phyloP scores from a whole-genome alignment of 2,797 vertebrate species.

The Nothura maculosa region DNA sequence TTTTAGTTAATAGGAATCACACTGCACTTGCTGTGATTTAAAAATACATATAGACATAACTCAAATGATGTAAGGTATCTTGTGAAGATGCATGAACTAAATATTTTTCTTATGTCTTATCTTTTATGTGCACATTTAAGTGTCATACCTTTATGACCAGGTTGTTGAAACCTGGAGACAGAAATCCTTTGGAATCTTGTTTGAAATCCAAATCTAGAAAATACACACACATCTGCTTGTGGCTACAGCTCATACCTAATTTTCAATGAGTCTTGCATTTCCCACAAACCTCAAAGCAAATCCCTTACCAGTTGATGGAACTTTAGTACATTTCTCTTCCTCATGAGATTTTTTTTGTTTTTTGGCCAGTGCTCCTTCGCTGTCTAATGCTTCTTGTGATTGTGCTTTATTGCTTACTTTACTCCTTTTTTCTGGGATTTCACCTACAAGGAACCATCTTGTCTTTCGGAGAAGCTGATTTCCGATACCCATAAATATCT shows the following conservation, averaged over 20 bases:
- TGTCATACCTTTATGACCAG: not conserved
- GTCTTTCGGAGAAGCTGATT: not conserved
- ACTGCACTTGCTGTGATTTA: not conserved
- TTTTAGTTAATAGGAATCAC: not conserved
- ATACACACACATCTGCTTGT: not conserved
- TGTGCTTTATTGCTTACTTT: not conserved
- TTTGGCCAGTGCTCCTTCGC: not conserved
- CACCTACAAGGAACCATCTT: not conserved
- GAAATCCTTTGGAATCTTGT: not conserved
- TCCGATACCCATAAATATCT: not conserved
- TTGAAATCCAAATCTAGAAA: conserved; percentile 20
- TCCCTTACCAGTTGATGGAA: not conserved
- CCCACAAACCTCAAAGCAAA: conserved; percentile 22
- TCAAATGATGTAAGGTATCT: not conserved
- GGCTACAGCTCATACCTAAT: not conserved
- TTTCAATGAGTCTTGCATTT: not conserved
- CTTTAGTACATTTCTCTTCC: not conserved
- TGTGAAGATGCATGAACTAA: not conserved
- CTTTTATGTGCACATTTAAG: not conserved
- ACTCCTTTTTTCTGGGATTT: not conserved
- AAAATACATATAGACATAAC: not conserved
- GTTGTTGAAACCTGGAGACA: not conserved
- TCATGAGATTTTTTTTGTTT: not conserved
- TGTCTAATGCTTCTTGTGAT: not conserved
- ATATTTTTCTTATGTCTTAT: not conserved